phyloP scores from a whole-genome alignment of 2,888 invertebrate species.

The Limnephilus lunatus region DNA sequence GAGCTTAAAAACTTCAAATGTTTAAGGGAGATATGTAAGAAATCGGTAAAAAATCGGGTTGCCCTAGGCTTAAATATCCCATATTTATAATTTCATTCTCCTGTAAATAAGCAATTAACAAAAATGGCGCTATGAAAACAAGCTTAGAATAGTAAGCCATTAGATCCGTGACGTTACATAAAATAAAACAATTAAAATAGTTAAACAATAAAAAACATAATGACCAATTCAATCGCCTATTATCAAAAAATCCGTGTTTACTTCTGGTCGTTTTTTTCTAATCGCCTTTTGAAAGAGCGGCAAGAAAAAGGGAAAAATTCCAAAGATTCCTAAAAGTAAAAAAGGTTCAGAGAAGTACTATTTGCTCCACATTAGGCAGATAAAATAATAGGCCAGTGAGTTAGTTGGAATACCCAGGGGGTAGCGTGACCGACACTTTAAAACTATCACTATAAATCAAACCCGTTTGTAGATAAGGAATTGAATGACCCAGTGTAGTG shows the following conservation, averaged over 20 bases:
- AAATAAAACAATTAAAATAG: background rate
- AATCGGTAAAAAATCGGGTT: too few relatives aligned
- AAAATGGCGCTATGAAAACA: background rate
- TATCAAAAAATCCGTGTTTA: background rate
- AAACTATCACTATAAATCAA: constrained; percentile 14
- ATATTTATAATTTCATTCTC: too few relatives aligned
- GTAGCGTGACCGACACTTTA: constrained; percentile 7
- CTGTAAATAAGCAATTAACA: background rate
- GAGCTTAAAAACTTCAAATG: too few relatives aligned
- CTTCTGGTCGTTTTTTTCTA: background rate
- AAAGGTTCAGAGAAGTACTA: background rate
- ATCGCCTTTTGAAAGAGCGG: background rate
- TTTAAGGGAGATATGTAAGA: too few relatives aligned
- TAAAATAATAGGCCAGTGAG: constrained; percentile 13
- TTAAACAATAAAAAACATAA: background rate
- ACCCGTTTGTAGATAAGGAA: background rate
- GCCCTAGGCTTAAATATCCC: too few relatives aligned
- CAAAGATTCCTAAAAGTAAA: background rate
- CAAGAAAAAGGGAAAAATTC: background rate
- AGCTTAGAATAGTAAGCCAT: background rate
- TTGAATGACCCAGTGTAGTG: background rate
- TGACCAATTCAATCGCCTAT: background rate
- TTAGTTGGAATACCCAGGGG: background rate
- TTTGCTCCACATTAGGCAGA: constrained; percentile 11
- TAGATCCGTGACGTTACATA: background rate